phyloP scores from a whole-genome alignment of 2,888 invertebrate species.

The Neelides folsomi region DNA sequence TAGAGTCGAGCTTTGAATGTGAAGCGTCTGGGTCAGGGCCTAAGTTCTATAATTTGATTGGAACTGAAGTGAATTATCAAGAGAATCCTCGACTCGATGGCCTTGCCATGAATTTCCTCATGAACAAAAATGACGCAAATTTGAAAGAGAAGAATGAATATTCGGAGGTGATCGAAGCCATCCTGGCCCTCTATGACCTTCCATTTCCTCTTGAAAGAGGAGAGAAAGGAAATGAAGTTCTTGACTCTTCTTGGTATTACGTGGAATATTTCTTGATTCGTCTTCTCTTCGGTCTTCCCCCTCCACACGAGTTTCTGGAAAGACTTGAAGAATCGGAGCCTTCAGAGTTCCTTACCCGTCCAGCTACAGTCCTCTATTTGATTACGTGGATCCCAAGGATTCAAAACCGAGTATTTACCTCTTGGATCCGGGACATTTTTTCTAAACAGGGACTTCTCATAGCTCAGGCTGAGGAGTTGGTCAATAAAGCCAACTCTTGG shows the following conservation, averaged over 20 bases:
- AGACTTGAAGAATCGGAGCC: constrained; percentile 7
- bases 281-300: constrained; percentile 29
- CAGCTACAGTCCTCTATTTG: constrained; percentile 22
- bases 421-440: constrained; percentile 31
- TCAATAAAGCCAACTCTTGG: constrained; percentile 10
- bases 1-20: constrained; percentile 13
- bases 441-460: constrained; percentile 29
- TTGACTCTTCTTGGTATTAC: constrained; percentile 46
- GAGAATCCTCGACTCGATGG: constrained; percentile 82
- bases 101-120: constrained; percentile 61
- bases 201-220: constrained; percentile 34
- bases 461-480: constrained; percentile 24
- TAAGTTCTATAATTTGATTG: constrained; percentile 77
- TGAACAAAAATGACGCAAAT: constrained; percentile 65
- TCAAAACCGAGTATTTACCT: constrained; percentile 24
- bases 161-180: constrained; percentile 69
- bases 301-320: constrained; percentile 26
- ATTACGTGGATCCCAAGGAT: constrained; percentile 30
- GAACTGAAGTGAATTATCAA: constrained; percentile 56
- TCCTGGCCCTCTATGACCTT: constrained; percentile 63
- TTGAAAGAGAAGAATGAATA: constrained; percentile 57
- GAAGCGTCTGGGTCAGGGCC: constrained; percentile 52
- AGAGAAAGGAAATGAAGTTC: constrained; percentile 37
- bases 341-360: constrained; percentile 12
- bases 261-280: constrained; percentile 31